Evolutionary conservation across 2,888 invertebrate genomes (phyloP).

Genomic region (Lasioglossum calceatum): DNA sequence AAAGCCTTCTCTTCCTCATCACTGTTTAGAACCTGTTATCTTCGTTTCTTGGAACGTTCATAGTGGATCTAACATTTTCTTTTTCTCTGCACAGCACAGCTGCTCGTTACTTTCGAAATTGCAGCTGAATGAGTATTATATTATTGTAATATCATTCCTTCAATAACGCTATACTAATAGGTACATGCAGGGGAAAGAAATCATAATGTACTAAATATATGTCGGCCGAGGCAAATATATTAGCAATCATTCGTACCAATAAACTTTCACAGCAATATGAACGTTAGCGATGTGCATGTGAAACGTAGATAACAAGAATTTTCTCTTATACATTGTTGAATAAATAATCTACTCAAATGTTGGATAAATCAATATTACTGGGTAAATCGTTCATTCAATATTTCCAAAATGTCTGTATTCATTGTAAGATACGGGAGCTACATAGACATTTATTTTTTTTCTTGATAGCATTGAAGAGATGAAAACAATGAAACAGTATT

Average conservation of each 20-base stretch:
- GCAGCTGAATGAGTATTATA: slow-evolving; percentile 22
- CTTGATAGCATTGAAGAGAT: too few relatives aligned
- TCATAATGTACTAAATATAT: slow-evolving; percentile 49
- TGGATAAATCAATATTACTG: neutral
- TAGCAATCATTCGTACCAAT: slow-evolving; percentile 19
- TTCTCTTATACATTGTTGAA: neutral
- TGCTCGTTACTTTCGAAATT: slow-evolving; percentile 35
- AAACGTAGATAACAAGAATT: neutral
- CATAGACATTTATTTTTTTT: too few relatives aligned
- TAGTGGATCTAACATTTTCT: neutral
- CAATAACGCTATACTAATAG: slow-evolving; percentile 11
- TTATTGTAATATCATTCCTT: slow-evolving; percentile 47
- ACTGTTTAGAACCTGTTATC: neutral
- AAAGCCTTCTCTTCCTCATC: neutral
- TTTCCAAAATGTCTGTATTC: neutral
- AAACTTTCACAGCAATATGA: slow-evolving; percentile 40
- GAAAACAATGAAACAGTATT: too few relatives aligned
- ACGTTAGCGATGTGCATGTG: neutral
- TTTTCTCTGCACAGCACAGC: slow-evolving; percentile 22
- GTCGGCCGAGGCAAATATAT: slow-evolving; percentile 35
- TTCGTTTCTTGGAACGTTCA: neutral
- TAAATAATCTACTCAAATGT: neutral
- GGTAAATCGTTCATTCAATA: neutral
- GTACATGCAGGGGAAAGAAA: slow-evolving; percentile 29
- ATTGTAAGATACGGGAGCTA: neutral